These are phyloP conservation scores for Xylocampa areola DNA, from an alignment of 2,888 invertebrate genomes.

Conservation along the genomic window DNA sequence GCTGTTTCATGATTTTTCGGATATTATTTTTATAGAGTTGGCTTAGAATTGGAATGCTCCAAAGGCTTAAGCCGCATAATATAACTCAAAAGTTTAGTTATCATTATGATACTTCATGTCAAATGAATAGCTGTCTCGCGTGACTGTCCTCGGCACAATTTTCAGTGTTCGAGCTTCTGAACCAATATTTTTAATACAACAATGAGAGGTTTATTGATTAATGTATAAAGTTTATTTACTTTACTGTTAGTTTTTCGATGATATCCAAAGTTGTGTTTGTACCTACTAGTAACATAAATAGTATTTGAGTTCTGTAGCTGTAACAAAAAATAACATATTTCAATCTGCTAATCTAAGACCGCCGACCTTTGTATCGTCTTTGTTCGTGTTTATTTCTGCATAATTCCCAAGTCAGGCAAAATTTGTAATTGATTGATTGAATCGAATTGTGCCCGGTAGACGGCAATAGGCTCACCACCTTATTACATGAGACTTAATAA, in stretches of 20 bases:
- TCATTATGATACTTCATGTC: slow-evolving; percentile 68
- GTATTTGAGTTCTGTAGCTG: too few relatives aligned
- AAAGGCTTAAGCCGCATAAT: slow-evolving; percentile 26
- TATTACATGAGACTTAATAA: too few relatives aligned
- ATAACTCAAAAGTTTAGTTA: slow-evolving; percentile 47
- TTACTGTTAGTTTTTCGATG: slow-evolving; percentile 10
- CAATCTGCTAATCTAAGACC: too few relatives aligned
- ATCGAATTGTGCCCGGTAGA: too few relatives aligned
- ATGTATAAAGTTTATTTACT: slow-evolving; percentile 45
- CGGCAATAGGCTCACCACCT: too few relatives aligned
- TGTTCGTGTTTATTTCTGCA: too few relatives aligned
- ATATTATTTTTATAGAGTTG: background rate
- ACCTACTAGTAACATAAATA: background rate
- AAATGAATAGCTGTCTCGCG: slow-evolving; percentile 80
- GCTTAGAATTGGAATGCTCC: slow-evolving; percentile 4
- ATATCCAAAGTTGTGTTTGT: slow-evolving; percentile 4
- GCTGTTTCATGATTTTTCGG: too few relatives aligned
- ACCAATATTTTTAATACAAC: slow-evolving; percentile 67
- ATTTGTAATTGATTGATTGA: too few relatives aligned
- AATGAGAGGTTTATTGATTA: slow-evolving; percentile 73
- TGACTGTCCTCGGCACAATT: slow-evolving; percentile 78
- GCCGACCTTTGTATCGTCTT: too few relatives aligned
- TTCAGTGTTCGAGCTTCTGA: slow-evolving; percentile 63
- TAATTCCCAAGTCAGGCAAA: too few relatives aligned
- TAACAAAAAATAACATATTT: too few relatives aligned